Conservation (phyloP, 2,888 invertebrate species). For the Plagiodera versicolora region DNA sequence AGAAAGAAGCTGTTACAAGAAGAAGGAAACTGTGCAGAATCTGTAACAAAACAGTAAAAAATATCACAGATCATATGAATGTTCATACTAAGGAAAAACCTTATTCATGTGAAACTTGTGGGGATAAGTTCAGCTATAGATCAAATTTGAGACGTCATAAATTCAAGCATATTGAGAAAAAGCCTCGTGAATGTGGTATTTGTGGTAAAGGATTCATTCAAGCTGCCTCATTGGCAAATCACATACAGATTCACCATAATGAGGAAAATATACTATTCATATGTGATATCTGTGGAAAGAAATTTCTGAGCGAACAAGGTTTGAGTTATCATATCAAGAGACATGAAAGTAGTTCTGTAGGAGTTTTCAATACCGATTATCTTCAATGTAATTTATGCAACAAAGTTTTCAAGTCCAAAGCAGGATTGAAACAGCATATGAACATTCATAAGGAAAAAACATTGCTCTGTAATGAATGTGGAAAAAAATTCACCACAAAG, state of each 20-base stretch:
- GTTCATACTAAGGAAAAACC: conserved; percentile 32
- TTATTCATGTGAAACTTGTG: conserved; percentile 27
- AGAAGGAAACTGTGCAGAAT: conserved; percentile 25
- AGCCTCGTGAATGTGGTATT: conserved; percentile 30
- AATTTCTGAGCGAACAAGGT: conserved; percentile 39
- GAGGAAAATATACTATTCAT: conserved; percentile 33
- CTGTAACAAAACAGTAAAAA: conserved; percentile 28
- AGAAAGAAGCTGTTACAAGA: conserved; percentile 28
- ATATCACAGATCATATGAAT: conserved; percentile 30
- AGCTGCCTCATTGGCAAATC: conserved; percentile 30
- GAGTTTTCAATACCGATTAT: conserved; percentile 4
- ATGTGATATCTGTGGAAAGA: conserved; percentile 44
- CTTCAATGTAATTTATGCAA: conserved; percentile 17
- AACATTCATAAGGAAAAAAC: conserved; percentile 22
- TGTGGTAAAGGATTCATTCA: conserved; percentile 34
- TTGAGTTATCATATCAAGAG: conserved; percentile 27
- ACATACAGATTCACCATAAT: conserved; percentile 31
- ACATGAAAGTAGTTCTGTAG: conserved; percentile 23
- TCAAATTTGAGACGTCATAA: conserved; percentile 28
- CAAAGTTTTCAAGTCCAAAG: conserved; percentile 15
- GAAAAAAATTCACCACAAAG: conserved; percentile 25
- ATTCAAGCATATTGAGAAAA: conserved; percentile 28
- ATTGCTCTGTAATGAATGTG: conserved; percentile 29
- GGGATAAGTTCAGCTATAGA: conserved; percentile 29
- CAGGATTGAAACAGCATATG: conserved; percentile 22